Evolutionary conservation across 2,888 invertebrate genomes (phyloP), one percentile per base, ranked within the genome.

Genomic region (Norana najaformis): DNA sequence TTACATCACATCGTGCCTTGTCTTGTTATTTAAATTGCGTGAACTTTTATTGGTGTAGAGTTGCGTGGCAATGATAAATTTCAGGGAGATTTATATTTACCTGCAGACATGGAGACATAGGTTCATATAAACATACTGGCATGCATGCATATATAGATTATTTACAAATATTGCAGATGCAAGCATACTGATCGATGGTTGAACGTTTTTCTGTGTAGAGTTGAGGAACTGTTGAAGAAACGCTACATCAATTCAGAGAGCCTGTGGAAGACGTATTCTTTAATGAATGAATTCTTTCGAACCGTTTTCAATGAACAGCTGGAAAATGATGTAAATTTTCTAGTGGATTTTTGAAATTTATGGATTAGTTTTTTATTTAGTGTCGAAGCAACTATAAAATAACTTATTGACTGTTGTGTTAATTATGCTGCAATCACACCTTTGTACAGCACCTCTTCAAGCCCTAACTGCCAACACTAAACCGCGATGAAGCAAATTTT

Each of bases 191-290:
- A n/a, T n/a, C n/a, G n/a, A n/a, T n/a, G n/a, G n/a, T n/a, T 8
- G 1, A n/a, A 16, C 0, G 2, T 85, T 85, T 37, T 85, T 35
- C 36, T 85, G 20, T 23, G 4, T 85, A 85, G 85, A 36, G 85
- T 85, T 85, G 36, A 85, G 37, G 85, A 85, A 8, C 2, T 85
- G 37, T 16, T 85, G 85, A 85, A 85, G 85, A 85, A 37, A 85
- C 85, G 85, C 36, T 85, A 37, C 85, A 85, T 18, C 20, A 35
- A 85, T 85, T 85, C 36, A 35, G 85, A 85, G 14, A 36, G 8
- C 85, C 85, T 85, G 85, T 85, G 85, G 85, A 85, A 85, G 37
- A 37, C 85, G 8, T 85, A 85, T 18, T 36, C 23, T 20, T 37
- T 85, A 30, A 37, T 85, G 85, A 36, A 35, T 14, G 85, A 85